A percentile compares a stretch with the other conserved stretches of the same genome.
phyloP scores from a whole-genome alignment of 1,140 invertebrate species.

The Ylistrum balloti region DNA sequence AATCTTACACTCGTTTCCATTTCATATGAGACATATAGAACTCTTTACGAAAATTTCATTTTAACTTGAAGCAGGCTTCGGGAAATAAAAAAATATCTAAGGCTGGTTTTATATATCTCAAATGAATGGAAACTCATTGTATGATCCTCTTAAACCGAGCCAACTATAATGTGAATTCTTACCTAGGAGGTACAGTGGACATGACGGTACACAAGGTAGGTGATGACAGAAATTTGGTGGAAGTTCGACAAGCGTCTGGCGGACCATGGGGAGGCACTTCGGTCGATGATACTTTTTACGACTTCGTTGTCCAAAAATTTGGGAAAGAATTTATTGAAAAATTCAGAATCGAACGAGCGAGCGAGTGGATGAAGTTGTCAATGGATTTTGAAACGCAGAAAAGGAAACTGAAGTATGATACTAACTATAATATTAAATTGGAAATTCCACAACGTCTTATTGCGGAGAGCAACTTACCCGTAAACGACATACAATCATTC shows the following conservation, averaged over 20 bases:
- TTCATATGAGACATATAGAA: no score
- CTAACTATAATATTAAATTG: not conserved
- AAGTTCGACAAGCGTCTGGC: constrained; percentile 20
- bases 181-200: constrained; percentile 51
- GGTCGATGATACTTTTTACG: constrained; percentile 31
- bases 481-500: not conserved
- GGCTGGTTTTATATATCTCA: no score
- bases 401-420: not conserved
- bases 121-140: no score
- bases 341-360: not conserved
- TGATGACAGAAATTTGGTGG: not conserved
- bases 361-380: constrained; percentile 40
- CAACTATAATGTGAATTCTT: not conserved
- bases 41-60: no score
- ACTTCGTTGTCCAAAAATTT: constrained; percentile 1
- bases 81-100: no score
- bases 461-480: not conserved
- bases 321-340: constrained; percentile 32
- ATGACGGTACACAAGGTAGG: constrained; percentile 45
- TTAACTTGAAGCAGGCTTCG: no score
- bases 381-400: constrained; percentile 49
- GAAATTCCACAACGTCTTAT: constrained; percentile 31
- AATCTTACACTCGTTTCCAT: no score
- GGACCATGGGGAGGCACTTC: constrained; percentile 50
- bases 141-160: no score